These are phyloP conservation scores for Aphrophora alni DNA, from an alignment of 2,888 invertebrate genomes.

Conservation along the genomic window DNA sequence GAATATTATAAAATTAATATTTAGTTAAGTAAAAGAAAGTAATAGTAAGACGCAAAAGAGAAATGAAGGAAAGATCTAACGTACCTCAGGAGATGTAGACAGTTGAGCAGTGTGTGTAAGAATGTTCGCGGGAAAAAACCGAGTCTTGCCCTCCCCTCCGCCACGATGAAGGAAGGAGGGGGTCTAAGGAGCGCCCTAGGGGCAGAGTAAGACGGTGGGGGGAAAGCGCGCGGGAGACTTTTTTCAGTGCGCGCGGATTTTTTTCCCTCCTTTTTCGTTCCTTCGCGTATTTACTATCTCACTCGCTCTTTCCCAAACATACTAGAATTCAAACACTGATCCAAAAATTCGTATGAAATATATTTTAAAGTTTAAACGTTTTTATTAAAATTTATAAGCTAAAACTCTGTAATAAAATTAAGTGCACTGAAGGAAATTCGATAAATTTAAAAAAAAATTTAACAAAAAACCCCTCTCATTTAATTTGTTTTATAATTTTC, in stretches of 20 bases:
- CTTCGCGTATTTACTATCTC: conserved; percentile 20
- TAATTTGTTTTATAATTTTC: too few species aligned
- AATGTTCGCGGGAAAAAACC: conserved; percentile 37
- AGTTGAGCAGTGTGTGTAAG: conserved; percentile 20
- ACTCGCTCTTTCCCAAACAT: conserved; percentile 6
- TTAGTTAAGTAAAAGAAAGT: neutral
- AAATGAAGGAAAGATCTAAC: conserved; percentile 16
- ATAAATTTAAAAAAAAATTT: too few species aligned
- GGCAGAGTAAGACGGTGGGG: conserved; percentile 27
- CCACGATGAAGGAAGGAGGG: conserved; percentile 24
- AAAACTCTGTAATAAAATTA: too few species aligned
- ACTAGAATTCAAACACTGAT: neutral
- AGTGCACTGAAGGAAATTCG: too few species aligned
- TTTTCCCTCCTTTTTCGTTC: conserved; percentile 37
- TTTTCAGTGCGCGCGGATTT: conserved; percentile 37
- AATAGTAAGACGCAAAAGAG: neutral
- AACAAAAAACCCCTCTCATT: too few species aligned
- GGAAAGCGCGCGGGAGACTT: conserved; percentile 25
- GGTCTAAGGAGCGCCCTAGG: conserved; percentile 34
- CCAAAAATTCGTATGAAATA: too few species aligned
- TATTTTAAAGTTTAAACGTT: too few species aligned
- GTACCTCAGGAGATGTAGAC: conserved; percentile 21
- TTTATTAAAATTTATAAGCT: too few species aligned
- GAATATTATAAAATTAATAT: too few species aligned
- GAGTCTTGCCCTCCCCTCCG: conserved; percentile 29